Base-by-base conservation (phyloP, 2,888 invertebrate species). In the Melinopterus prodromus region DNA sequence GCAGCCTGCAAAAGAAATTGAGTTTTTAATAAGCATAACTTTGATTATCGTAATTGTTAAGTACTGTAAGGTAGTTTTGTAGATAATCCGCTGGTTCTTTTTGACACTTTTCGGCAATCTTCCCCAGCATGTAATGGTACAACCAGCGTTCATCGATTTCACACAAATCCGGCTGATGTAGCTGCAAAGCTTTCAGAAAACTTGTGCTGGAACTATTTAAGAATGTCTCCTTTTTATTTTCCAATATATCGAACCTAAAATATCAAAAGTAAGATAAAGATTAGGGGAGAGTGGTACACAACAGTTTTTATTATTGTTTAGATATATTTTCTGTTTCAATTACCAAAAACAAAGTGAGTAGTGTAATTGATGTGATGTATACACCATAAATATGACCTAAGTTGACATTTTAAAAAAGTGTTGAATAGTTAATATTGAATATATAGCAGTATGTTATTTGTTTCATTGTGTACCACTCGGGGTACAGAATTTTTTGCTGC, bases 91-190 rank as follows among this genome's bases (percentile, higher is more conserved):
- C 91, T 0, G 96, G 95, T 79, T 94, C 92, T 82, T 94, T 93
- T 83, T 94, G 94, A 80, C 93, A 92, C 87, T 98, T 99, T 88
- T 98, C 98, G 0, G 95, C 93, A 78, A 98, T 95, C 92, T 99
- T 99, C 0, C 97, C 98, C n/a, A 98, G 90, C 95, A 98, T 97
- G 87, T 98, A 98, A 88, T 97, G 96, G 86, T 96, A 94, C 69
- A 98, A 90, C 98, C 98, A 99, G 80, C 95, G 92, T 86, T 98
- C 98, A 87, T 98, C 97, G 0, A 91, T 89, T 74, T 91, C 91
- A 82, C 92, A 92, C 78, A 92, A 92, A 70, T 90, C 90, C 0
- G 90, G 88, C 82, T 92, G 91, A 78, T 93, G 91, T 83, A 94
- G 91, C 78, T 92, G 91, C 80, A 94, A 91, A 0, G 94, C 94